Base-by-base conservation (phyloP, 2,797 vertebrate genomes). In the Linurgus olivaceus region DNA sequence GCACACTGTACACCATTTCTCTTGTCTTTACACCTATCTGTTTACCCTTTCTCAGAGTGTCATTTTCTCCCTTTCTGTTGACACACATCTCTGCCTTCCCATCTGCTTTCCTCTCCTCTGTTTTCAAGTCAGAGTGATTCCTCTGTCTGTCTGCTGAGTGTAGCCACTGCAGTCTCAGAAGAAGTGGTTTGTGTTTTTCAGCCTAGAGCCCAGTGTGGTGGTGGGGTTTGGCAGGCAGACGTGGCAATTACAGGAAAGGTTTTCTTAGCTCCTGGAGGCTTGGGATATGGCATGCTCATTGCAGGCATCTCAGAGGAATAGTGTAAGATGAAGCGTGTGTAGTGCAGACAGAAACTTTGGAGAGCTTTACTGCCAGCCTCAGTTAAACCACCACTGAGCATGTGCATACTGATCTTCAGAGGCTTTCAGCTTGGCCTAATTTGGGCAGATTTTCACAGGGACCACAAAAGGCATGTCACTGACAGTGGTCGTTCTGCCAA, bases 361-460 rank as follows among this genome's bases (percentile, higher is more conserved):
- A 80, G 75, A 67, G 72, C 52, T 80, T 68, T 77, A 31, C 47
- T 92, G 79, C 72, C 85, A 88, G 31, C 75, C 88, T 81, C 58
- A 40, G 14, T 88, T 83, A 95, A 80, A 86, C 26, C 70, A 86
- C 47, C 51, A 47, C 47, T 59, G 91, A 91, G 89, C 87, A 68
- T 95, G 93, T 85, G 83, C 80, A 12, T 35, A 25, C 52, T 80
- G 61, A 55, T 90, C 74, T 91, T 80, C 4, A 35, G 57, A 92
- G 72, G 57, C 86, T 93, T 92, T 75, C 74, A 86, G 8, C 82
- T 92, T 94, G 91, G 87, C 95, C 95, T 93, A 93, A 94, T 96
- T 97, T 96, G 92, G 94, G 80, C 88, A 93, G 79, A 85, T 96
- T 95, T 92, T 95, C 84, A 68, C 75, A 72, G 75, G 68, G 94